Evolutionary conservation across 2,113 vertebrate genomes (phyloP).

Genomic region (Peromyscus maniculatus): DNA sequence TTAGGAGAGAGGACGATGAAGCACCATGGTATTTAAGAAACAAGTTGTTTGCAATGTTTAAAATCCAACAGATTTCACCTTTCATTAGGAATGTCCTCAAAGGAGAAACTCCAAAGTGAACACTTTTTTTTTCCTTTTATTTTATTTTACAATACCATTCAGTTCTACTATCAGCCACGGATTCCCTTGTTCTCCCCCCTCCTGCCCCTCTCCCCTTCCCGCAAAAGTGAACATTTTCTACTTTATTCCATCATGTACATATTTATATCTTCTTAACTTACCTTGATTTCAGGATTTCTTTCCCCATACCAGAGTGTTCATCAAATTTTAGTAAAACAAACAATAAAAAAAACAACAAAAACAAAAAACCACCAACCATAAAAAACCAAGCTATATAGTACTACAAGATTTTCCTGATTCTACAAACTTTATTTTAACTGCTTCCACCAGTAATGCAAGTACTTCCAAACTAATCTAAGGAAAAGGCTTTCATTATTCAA

Average conservation of each 20-base stretch:
- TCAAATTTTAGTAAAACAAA: conserved; percentile 2
- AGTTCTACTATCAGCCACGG: too few relatives aligned
- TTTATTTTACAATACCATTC: too few relatives aligned
- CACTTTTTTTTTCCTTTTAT: not conserved
- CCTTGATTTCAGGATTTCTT: conserved; percentile 19
- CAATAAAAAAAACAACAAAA: not conserved
- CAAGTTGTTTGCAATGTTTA: conserved; percentile 41
- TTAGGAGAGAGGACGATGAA: conserved; percentile 23
- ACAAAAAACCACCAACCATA: not conserved
- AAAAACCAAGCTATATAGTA: not conserved
- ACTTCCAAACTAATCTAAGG: conserved; percentile 30
- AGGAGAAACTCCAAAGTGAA: not conserved
- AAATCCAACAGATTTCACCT: conserved; percentile 57
- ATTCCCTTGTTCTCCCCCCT: too few relatives aligned
- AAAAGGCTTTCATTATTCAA: conserved; percentile 30
- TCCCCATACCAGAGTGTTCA: conserved; percentile 11
- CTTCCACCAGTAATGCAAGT: conserved; percentile 30
- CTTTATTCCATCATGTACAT: conserved; percentile 23
- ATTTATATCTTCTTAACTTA: conserved; percentile 46
- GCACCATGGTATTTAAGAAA: conserved; percentile 58
- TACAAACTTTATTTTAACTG: conserved; percentile 53
- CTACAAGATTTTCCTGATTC: conserved; percentile 8
- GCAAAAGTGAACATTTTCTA: not conserved
- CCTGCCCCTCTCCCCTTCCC: too few relatives aligned
- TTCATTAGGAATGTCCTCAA: conserved; percentile 56